A percentile compares a stretch with the other conserved stretches of the same genome.
Conservation (phyloP, 2,113 vertebrate species). For the Chitala chitala region DNA sequence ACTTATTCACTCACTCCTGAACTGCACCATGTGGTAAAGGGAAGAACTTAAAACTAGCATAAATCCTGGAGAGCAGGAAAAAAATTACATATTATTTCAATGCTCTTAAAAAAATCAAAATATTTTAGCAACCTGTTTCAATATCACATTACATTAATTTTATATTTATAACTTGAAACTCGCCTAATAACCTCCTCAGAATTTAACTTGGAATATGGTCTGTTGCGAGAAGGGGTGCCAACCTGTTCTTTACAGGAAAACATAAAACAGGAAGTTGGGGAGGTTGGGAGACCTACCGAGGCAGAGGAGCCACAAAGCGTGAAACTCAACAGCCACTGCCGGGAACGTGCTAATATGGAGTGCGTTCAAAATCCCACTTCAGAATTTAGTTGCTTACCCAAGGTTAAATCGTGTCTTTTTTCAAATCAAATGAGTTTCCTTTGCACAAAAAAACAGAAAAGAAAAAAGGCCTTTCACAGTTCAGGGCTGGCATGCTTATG, state of each 20-base stretch:
- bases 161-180: too few relatives aligned
- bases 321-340: neutral
- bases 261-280: neutral
- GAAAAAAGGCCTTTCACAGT: neutral
- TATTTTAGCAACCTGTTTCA: too few relatives aligned
- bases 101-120: neutral
- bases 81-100: too few relatives aligned
- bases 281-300: neutral
- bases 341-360: constrained; percentile 1
- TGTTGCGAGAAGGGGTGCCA: too few relatives aligned
- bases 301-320: neutral
- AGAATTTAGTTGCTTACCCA: constrained; percentile 9
- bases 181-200: too few relatives aligned
- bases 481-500: constrained; percentile 3
- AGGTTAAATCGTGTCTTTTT: constrained; percentile 6
- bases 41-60: too few relatives aligned
- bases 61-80: too few relatives aligned
- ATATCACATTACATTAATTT: neutral
- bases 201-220: too few relatives aligned
- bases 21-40: too few relatives aligned
- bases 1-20: too few relatives aligned
- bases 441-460: neutral
- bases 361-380: constrained; percentile 10
- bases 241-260: neutral
- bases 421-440: constrained; percentile 8